Conservation (phyloP, 1,140 invertebrate genomes). For the Chrysopa pallens region DNA sequence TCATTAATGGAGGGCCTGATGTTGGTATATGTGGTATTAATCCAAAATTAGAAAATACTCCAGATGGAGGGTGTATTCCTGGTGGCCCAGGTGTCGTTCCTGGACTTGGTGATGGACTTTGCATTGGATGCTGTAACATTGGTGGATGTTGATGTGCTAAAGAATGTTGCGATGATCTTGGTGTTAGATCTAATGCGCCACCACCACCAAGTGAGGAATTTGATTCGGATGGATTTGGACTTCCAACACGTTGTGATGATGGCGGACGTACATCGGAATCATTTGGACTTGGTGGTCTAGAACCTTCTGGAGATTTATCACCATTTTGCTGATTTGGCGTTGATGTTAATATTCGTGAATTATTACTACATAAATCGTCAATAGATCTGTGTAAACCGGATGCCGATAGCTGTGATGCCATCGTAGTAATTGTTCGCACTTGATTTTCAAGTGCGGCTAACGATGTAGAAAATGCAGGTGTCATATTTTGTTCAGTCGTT, state of each 20-base stretch:
- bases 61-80: constrained; percentile 28
- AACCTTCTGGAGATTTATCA: constrained; percentile 28
- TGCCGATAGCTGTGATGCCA: constrained; percentile 33
- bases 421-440: constrained; percentile 46
- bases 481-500: constrained; percentile 14
- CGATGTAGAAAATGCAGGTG: constrained; percentile 44
- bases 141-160: too few species aligned
- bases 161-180: constrained; percentile 18
- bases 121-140: constrained; percentile 1
- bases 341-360: constrained; percentile 14
- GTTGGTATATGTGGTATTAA: constrained; percentile 36
- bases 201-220: constrained; percentile 19
- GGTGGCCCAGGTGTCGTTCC: constrained; percentile 10
- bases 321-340: constrained; percentile 27
- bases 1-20: constrained; percentile 35
- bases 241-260: constrained; percentile 17
- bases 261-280: constrained; percentile 20
- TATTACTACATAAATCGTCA: constrained; percentile 19
- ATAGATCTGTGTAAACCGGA: constrained; percentile 22
- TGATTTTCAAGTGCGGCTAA: constrained; percentile 58
- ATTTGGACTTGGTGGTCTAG: constrained; percentile 19
- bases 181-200: constrained; percentile 38
- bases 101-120: constrained; percentile 16
- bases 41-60: constrained; percentile 40
- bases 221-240: constrained; percentile 24